phyloP scores from a whole-genome alignment of 2,888 invertebrate species.

The Prostheceraeus crozeri region DNA sequence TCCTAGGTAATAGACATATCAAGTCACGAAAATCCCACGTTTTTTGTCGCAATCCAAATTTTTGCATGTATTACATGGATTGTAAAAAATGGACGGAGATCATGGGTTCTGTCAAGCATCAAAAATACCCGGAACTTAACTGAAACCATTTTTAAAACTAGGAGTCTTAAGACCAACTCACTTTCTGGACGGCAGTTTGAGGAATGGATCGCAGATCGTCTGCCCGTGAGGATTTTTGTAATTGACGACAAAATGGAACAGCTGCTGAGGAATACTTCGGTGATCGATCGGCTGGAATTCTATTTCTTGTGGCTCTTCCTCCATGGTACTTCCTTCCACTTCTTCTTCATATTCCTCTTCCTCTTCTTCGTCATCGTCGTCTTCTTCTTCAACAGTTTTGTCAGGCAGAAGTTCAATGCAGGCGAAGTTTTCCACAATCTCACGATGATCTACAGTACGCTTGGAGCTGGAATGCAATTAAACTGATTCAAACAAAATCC shows the following conservation, averaged over 20 bases:
- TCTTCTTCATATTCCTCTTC: slow-evolving; percentile 40
- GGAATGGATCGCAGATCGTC: slow-evolving; percentile 27
- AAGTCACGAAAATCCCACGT: too few relatives aligned
- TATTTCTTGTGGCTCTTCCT: slow-evolving; percentile 40
- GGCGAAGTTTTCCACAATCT: slow-evolving; percentile 30
- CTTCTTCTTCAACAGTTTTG: slow-evolving; percentile 57
- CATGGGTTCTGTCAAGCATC: too few relatives aligned
- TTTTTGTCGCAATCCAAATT: too few relatives aligned
- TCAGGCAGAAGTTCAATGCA: neutral
- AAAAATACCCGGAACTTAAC: too few relatives aligned
- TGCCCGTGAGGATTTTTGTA: slow-evolving; percentile 22
- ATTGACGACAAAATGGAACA: slow-evolving; percentile 15
- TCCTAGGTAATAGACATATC: too few relatives aligned
- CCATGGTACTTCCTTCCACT: slow-evolving; percentile 11
- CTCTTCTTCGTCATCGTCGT: slow-evolving; percentile 45
- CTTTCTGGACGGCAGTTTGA: slow-evolving; percentile 36
- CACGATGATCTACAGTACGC: too few relatives aligned
- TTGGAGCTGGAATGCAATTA: too few relatives aligned
- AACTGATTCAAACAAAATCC: too few relatives aligned
- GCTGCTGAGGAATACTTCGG: slow-evolving; percentile 19
- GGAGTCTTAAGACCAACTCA: neutral
- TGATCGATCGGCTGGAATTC: slow-evolving; percentile 18
- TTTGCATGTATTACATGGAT: too few relatives aligned
- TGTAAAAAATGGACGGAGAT: too few relatives aligned
- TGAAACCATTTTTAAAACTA: slow-evolving; percentile 6